phyloP scores from a whole-genome alignment of 2,888 invertebrate species.

The Biston stratarius region DNA sequence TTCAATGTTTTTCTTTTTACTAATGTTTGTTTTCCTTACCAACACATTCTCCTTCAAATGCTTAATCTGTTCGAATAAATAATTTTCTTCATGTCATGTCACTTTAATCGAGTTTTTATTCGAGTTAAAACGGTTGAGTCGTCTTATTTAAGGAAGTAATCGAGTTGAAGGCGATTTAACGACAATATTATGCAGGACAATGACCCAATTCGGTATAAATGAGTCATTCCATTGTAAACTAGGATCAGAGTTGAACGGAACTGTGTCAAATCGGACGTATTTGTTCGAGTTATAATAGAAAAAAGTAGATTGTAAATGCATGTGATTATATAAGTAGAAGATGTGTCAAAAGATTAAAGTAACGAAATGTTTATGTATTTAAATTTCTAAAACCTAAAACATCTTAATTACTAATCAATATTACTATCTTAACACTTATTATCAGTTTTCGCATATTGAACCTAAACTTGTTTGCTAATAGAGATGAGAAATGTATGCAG shows the following conservation, averaged over 20 bases:
- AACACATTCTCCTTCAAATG: not conserved
- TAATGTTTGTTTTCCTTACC: not conserved
- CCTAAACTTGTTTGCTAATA: too few species aligned
- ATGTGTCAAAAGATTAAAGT: not conserved
- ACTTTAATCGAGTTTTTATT: conserved; percentile 28
- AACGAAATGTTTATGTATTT: too few species aligned
- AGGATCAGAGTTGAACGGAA: conserved; percentile 12
- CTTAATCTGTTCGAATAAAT: not conserved
- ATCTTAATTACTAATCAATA: too few species aligned
- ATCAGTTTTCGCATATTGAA: too few species aligned
- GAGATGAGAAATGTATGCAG: too few species aligned
- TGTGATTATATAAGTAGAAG: not conserved
- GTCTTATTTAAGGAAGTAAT: conserved; percentile 30
- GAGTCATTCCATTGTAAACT: conserved; percentile 27
- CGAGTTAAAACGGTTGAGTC: conserved; percentile 8
- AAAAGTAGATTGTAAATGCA: not conserved
- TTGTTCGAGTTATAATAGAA: conserved; percentile 4
- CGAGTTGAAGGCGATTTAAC: conserved; percentile 33
- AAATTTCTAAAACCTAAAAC: too few species aligned
- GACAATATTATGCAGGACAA: conserved; percentile 48
- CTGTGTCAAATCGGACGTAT: conserved; percentile 22
- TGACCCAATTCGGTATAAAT: conserved; percentile 49
- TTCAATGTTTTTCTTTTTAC: too few species aligned
- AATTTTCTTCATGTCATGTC: not conserved
- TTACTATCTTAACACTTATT: too few species aligned